phyloP scores from a whole-genome alignment of 1,140 invertebrate genomes.

The Caligus rogercresseyi region DNA sequence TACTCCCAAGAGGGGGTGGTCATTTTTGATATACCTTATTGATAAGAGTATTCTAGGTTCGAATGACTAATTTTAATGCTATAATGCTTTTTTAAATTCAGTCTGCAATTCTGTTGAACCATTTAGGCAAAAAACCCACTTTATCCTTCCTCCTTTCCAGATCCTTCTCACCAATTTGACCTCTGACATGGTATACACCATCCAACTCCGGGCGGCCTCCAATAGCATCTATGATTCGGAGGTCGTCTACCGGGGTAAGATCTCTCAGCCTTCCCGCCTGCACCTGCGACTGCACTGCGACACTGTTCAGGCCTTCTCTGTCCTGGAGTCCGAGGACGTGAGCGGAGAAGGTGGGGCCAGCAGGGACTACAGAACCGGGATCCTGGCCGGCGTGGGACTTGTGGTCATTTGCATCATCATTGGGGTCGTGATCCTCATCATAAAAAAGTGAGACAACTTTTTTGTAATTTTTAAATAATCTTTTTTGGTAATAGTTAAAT shows the following conservation, averaged over 20 bases:
- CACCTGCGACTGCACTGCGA: slow-evolving; percentile 3
- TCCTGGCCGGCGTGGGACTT: background rate
- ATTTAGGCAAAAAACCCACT: no score
- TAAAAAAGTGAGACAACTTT: slow-evolving; percentile 5
- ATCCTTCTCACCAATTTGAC: slow-evolving; percentile 6
- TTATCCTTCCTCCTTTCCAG: slow-evolving; percentile 11
- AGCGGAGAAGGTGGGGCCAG: background rate
- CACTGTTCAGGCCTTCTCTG: background rate
- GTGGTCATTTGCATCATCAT: background rate
- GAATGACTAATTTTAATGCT: no score
- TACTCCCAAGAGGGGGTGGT: no score
- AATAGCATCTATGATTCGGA: slow-evolving; percentile 1
- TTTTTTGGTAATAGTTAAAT: no score
- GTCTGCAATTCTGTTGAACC: no score
- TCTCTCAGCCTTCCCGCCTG: background rate
- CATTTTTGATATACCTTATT: no score
- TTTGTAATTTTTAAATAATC: no score
- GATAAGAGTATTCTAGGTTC: no score
- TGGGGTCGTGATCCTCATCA: slow-evolving; percentile 8
- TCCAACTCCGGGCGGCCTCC: slow-evolving; percentile 4
- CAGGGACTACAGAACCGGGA: background rate
- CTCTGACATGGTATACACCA: background rate
- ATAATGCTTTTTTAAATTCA: no score
- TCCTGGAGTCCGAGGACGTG: background rate
- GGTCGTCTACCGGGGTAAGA: background rate